Base-by-base conservation (phyloP, 2,888 invertebrate species). In the Amiota mariae region DNA sequence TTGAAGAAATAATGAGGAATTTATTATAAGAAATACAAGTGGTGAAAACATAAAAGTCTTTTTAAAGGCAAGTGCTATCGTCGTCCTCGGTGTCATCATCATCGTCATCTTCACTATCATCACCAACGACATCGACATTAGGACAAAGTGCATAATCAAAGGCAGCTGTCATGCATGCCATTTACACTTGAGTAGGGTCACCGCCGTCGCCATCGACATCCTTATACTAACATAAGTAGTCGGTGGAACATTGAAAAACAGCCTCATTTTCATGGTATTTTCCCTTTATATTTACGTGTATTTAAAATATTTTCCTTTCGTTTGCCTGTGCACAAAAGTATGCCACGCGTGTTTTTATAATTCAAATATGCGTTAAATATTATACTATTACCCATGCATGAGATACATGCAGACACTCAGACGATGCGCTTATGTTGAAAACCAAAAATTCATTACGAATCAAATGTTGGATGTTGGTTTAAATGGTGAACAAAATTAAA, bases 121-220 rank as follows among this genome's bases (percentile, higher is more conserved):
- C 36, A 36, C 6, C 36, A 36, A 36, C 36, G 15, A 54, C 6
- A 54, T 8, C 59, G n/a, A 10, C 59, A 59, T 59, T 63, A 63
- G 46, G 2, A 11, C 6, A 8, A 63, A 15, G 18, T 18, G 59
- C 54, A n/a, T 51, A 51, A 12, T 20, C 59, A 8, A 59, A 63
- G 36, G 13, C 46, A 36, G 49, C 49, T 67, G 18, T 51, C 67
- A 68, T 18, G 9, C 13, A 54, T 24, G 24, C 9, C 67, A 51
- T 54, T 68, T 54, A 9, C 12, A 51, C 54, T 68, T 68, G 51
- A 51, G 24, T 13, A 20, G 67, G 67, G 51, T 68, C 67, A 46
- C 13, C 46, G 13, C 11, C 24, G 13, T 8, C n/a, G 6, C 54
- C 54, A 11, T 2, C 51, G n/a, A 1, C 11, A n/a, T n/a, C n/a